A percentile compares a stretch with the other conserved stretches of the same genome.
Conservation (phyloP, 2,888 invertebrate species). For the Pinctada fucata region DNA sequence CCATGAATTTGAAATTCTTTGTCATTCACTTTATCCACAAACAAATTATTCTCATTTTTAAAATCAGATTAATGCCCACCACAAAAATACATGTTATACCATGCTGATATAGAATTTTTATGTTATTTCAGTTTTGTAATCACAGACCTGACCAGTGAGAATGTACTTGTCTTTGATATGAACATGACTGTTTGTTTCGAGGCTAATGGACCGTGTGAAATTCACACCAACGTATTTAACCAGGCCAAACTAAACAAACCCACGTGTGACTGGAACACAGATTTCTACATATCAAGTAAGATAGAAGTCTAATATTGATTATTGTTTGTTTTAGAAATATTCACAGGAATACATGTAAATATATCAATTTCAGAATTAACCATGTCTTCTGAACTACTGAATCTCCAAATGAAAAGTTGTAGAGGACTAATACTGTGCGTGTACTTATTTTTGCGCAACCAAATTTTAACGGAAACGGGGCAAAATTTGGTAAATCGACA, state of each 20-base stretch:
- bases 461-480: no score
- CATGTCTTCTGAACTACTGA: no score
- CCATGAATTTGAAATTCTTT: no score
- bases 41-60: no score
- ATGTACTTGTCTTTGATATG: slow-evolving; percentile 24
- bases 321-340: neutral
- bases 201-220: slow-evolving; percentile 34
- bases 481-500: no score
- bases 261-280: slow-evolving; percentile 32
- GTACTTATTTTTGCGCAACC: no score
- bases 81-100: no score
- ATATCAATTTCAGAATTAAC: no score
- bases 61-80: no score
- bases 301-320: neutral
- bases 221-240: slow-evolving; percentile 33
- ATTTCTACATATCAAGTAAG: slow-evolving; percentile 26
- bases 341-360: neutral
- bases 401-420: no score
- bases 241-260: slow-evolving; percentile 36
- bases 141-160: slow-evolving; percentile 18
- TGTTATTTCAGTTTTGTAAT: slow-evolving; percentile 30
- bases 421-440: no score
- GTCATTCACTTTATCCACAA: no score
- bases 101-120: neutral
- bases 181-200: slow-evolving; percentile 28